A percentile compares a stretch with the other conserved stretches of the same genome.
phyloP scores from a whole-genome alignment of 2,888 invertebrate species.

The Macroteleia sp. region DNA sequence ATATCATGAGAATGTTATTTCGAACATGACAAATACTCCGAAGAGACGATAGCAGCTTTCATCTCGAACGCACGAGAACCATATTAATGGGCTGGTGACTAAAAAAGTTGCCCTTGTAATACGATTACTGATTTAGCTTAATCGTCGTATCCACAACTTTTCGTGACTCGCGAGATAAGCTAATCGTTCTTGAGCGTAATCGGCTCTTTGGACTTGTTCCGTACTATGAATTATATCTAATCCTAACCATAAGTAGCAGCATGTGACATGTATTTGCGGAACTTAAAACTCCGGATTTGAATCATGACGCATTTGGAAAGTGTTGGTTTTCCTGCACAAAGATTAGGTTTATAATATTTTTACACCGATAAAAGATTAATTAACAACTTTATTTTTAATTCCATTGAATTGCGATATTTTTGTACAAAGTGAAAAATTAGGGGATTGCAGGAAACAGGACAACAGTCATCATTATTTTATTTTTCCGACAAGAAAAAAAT shows the following conservation, averaged over 20 bases:
- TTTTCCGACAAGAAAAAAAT: too few relatives aligned
- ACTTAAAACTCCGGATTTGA: slow-evolving; percentile 5
- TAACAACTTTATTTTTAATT: too few relatives aligned
- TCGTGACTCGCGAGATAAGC: slow-evolving; percentile 54
- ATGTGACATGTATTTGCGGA: slow-evolving; percentile 17
- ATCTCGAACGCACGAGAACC: slow-evolving; percentile 26
- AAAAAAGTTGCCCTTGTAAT: slow-evolving; percentile 52
- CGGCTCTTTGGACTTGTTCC: slow-evolving; percentile 40
- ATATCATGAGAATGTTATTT: slow-evolving; percentile 34
- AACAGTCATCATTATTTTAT: too few relatives aligned
- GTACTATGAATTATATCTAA: slow-evolving; percentile 51
- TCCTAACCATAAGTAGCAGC: slow-evolving; percentile 46
- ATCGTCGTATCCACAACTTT: slow-evolving; percentile 40
- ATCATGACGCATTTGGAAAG: neutral
- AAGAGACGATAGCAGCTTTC: slow-evolving; percentile 42
- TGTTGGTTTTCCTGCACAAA: too few relatives aligned
- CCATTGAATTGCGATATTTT: too few relatives aligned
- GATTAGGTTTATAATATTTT: too few relatives aligned
- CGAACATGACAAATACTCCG: slow-evolving; percentile 43
- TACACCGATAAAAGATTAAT: too few relatives aligned
- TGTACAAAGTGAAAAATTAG: too few relatives aligned
- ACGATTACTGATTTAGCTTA: slow-evolving; percentile 49
- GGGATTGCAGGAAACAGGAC: too few relatives aligned
- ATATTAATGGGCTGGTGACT: slow-evolving; percentile 44
- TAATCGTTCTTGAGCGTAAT: slow-evolving; percentile 45